Base-by-base conservation (phyloP, 1,140 invertebrate genomes). In the Eciton burchellii region DNA sequence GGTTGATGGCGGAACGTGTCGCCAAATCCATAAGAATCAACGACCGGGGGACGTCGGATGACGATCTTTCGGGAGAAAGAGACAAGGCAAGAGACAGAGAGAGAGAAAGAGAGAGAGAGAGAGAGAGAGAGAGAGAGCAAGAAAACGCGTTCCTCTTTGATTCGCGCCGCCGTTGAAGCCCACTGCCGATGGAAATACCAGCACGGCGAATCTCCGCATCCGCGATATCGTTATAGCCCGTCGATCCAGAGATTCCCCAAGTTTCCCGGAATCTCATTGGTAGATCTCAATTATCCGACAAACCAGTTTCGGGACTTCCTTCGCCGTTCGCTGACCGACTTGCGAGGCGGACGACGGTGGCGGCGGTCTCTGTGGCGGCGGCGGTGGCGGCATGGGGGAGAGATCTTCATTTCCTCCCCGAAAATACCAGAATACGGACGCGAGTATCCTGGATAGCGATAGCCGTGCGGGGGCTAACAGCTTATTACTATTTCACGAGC, bases 191-290 rank as follows among this genome's bases (percentile, higher is more conserved):
- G 57, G 81, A 81, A 76, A 86, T 86, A 87, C 73, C 84, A 83
- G 16, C 57, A 43, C 21, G 79, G 81, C 82, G 68, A 83, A 86
- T 83, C 66, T 68, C 35, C 35, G 41, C 49, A 43, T 62, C 68
- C 62, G 65, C 52, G 56, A 47, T 52, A 43, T 56, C 77, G 77
- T 81, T 81, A 73, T 12, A 71, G 52, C 47, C 54, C 26, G 54
- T 60, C 82, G 49, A 26, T 24, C 12, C 35, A 35, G 72, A 72
- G 84, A 87, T 87, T 87, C 84, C 72, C 66, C 81, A 68, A 86
- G 84, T 87, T 87, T 83, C 84, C 59, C 72, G 84, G 74, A 87
- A 86, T 87, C 84, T 82, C 72, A 83, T 86, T 83, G 84, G 79
- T 72, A 43, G 70, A 85, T 59, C 84, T 77, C 56, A 82, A 81